Evolutionary conservation across 2,113 vertebrate genomes (phyloP), one percentile per base, ranked within the genome.

Genomic region (Gymnocephalus cernua): DNA sequence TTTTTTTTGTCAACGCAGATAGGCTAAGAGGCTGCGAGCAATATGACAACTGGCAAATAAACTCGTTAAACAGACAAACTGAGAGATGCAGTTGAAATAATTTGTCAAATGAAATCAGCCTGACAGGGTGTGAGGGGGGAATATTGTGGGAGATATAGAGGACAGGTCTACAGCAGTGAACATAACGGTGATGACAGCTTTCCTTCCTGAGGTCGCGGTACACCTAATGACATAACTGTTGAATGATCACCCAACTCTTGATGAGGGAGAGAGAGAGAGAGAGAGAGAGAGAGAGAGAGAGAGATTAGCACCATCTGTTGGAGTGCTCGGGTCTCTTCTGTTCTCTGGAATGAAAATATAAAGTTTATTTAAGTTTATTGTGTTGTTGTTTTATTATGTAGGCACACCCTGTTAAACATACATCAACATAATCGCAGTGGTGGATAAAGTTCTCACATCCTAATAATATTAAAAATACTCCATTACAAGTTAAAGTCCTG

Each of bases 191-290:
- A 9, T 86, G 84, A 83, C 83, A 83, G 77, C 50, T 76, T 65
- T 83, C 57, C 66, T 63, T 57, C 35, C 78, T 63, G 77, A 84
- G 66, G 70, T 63, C 45, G 53, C 54, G 21, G 41, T 59, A 32
- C 85, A 85, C 69, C 82, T 81, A 79, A 87, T 74, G 79, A 83
- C 77, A 81, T 72, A 88, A 81, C 66, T 89, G 82, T 78, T 77
- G 67, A 87, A 84, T 88, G 70, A 64, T 65, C 83, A 63, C 69
- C 41, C 59, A 71, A 78, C 78, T 85, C 61, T 19, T 59, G 47
- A 21, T 70, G 61, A 58, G 32, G n/a, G 35, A 65, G 50, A 16
- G 29, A 44, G 48, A 79, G 29, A 29, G 29, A 29, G 29, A 29
- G 29, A 29, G 29, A 29, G 32, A 32, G 32, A 35, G 35, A 10